Conservation (phyloP, 1,140 invertebrate species). For the Papilio polyxenes region DNA sequence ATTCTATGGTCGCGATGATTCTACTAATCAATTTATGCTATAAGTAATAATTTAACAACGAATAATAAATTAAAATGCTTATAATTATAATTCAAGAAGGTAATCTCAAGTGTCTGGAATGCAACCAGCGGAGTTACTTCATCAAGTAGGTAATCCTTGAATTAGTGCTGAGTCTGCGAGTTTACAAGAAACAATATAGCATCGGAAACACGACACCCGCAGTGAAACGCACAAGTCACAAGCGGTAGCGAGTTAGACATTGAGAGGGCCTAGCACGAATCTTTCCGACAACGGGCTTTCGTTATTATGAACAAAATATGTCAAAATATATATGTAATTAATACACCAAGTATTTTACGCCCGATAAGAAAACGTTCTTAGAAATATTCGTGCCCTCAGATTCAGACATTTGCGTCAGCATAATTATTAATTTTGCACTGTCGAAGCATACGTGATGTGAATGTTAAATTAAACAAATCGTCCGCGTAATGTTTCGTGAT, state of each 20-base stretch:
- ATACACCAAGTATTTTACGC: too few species aligned
- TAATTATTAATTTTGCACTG: too few species aligned
- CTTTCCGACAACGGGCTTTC: not conserved
- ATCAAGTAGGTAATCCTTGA: constrained; percentile 75
- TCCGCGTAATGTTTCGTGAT: too few species aligned
- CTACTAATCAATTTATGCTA: not conserved
- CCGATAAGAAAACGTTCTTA: too few species aligned
- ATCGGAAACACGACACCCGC: constrained; percentile 66
- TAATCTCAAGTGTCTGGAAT: constrained; percentile 30
- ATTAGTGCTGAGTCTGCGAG: constrained; percentile 61
- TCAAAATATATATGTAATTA: too few species aligned
- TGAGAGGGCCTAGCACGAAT: not conserved
- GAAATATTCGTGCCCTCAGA: too few species aligned
- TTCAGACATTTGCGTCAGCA: too few species aligned
- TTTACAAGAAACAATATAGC: constrained; percentile 74
- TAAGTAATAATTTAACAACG: not conserved
- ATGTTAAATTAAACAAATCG: too few species aligned
- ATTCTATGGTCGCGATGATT: too few species aligned
- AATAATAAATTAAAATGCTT: constrained; percentile 6
- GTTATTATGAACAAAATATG: not conserved
- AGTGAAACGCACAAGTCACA: constrained; percentile 37
- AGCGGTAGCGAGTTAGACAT: constrained; percentile 41
- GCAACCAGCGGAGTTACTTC: constrained; percentile 52
- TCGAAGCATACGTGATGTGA: too few species aligned
- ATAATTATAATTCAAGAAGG: constrained; percentile 13